Evolutionary conservation across 2,888 invertebrate genomes (phyloP), one percentile per base, ranked within the genome.

Genomic region (Drosophila setosimentum): DNA sequence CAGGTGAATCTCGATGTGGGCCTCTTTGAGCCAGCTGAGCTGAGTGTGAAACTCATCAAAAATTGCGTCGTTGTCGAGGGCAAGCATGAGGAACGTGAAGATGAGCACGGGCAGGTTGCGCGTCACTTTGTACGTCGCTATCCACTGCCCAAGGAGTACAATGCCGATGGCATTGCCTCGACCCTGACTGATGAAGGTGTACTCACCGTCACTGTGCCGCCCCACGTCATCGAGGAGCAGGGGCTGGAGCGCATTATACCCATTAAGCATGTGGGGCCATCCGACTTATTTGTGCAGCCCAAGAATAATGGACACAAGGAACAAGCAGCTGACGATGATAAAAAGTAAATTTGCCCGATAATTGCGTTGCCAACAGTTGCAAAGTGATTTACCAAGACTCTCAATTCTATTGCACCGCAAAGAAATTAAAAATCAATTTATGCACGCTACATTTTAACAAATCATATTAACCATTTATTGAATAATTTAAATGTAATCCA

Each of bases 161-260:
- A 97, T 69, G 94, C 95, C 0, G 94, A 95, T 10, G 95, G 95
- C 72, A 94, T 98, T 2, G 94, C 95, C 50, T 97, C 97, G 55
- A 95, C 95, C 1, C 92, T 98, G 48, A 96, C 97, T 0, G 96
- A 97, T 0, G 97, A 97, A 90, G 97, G 97, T 0, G 95, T 97
- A 24, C 93, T 97, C 37, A 96, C 96, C 0, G 95, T 97, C 55
- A 94, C 95, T 0, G 96, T 96, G 0, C 97, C 96, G 0, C 93
- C 94, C 5, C 72, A 91, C 42, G 69, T 61, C 1, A 40, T 70
- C 10, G 48, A 66, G 32, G 81, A 73, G 11, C 78, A 73, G 30
- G 70, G 64, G 0, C 75, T 80, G 63, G 91, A 91, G 55, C 92
- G 92, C 7, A 51, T 92, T 8, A 90, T 91, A 55, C 81, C 89